Evolutionary conservation across 2,113 vertebrate species (phyloP).

Genomic region (Cercocebus atys): DNA sequence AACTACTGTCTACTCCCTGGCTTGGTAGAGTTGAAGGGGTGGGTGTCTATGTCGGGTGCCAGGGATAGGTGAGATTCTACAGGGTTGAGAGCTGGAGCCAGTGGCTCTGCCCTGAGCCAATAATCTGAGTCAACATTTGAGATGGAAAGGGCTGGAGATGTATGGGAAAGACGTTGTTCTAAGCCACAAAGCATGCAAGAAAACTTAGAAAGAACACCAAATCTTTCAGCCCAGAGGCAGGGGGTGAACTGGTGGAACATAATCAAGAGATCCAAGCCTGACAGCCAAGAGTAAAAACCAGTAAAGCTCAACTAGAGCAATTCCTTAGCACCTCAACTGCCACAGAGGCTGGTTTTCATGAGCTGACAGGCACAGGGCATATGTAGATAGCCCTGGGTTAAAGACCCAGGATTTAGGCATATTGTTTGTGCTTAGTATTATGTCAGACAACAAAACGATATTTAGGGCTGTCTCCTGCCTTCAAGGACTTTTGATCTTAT

Average conservation of each 20-base stretch:
- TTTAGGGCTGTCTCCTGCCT: not conserved
- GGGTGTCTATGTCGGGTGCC: too few relatives aligned
- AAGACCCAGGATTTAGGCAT: not conserved
- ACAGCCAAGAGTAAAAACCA: not conserved
- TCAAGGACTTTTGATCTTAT: not conserved
- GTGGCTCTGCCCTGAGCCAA: not conserved
- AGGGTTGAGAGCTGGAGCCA: not conserved
- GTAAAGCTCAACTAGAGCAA: not conserved
- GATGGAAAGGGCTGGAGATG: not conserved
- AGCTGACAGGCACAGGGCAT: too few relatives aligned
- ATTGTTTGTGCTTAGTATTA: not conserved
- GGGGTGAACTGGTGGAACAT: not conserved
- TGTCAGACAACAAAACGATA: not conserved
- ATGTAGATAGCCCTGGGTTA: rapidly evolving
- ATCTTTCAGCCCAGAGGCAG: not conserved
- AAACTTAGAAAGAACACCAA: not conserved
- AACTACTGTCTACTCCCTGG: not conserved
- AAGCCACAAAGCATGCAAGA: not conserved
- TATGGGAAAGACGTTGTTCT: not conserved
- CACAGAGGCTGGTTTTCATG: rapidly evolving
- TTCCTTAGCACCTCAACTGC: not conserved
- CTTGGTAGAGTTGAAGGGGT: not conserved
- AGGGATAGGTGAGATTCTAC: not conserved
- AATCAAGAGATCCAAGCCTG: not conserved
- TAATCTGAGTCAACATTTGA: not conserved